These are phyloP conservation scores for Andrena chrysosceles DNA, from an alignment of 2,888 invertebrate species.

Conservation along the genomic window DNA sequence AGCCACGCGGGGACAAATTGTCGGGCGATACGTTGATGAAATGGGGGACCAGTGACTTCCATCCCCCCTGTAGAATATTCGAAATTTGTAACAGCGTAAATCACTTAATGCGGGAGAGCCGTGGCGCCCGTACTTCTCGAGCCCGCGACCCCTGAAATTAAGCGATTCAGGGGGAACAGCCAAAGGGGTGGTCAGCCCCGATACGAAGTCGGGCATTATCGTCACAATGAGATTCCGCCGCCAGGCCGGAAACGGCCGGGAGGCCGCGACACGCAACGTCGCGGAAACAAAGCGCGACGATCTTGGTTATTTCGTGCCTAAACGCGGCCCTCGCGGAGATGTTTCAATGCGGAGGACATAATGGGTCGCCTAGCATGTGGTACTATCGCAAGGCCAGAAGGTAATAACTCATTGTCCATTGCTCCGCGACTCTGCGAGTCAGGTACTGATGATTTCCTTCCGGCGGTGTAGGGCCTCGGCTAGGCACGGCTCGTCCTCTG, in stretches of 20 bases:
- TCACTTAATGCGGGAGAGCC: conserved; percentile 55
- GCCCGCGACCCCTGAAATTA: conserved; percentile 39
- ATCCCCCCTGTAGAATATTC: not conserved
- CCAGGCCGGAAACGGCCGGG: conserved; percentile 55
- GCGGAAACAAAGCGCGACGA: conserved; percentile 73
- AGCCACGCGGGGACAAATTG: conserved; percentile 6
- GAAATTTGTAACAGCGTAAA: conserved; percentile 41
- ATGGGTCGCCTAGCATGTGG: conserved; percentile 68
- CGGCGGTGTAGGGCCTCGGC: conserved; percentile 66
- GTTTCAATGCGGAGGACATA: conserved; percentile 74
- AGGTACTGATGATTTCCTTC: conserved; percentile 82
- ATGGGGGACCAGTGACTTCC: not conserved
- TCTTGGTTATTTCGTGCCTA: conserved; percentile 74
- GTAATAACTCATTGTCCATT: conserved; percentile 81
- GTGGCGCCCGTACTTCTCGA: conserved; percentile 33
- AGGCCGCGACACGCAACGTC: conserved; percentile 62
- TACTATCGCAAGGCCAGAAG: conserved; percentile 72
- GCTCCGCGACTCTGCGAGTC: conserved; percentile 73
- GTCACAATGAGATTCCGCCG: conserved; percentile 69
- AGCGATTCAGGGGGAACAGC: conserved; percentile 32
- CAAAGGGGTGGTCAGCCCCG: conserved; percentile 36
- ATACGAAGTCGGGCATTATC: conserved; percentile 64
- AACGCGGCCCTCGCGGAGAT: conserved; percentile 65
- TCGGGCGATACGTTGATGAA: not conserved
- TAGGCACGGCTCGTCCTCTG: conserved; percentile 53